A percentile compares a stretch with the other conserved stretches of the same genome.
Evolutionary conservation across 2,888 invertebrate species (phyloP).

Genomic region (Drosophila kambysellisi): DNA sequence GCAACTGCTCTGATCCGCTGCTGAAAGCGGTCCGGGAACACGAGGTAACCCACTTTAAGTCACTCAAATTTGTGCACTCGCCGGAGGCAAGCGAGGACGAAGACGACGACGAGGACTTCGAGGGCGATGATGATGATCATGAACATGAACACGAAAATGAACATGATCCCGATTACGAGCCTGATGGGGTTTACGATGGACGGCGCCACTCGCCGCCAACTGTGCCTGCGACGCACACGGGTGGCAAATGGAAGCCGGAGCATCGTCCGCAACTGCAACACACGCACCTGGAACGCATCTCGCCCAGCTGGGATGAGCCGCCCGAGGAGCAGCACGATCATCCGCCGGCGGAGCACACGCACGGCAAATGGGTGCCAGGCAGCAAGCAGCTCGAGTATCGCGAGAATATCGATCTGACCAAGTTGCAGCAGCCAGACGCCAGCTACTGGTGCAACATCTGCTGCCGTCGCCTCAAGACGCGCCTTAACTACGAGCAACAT

Average conservation of each 20-base stretch:
- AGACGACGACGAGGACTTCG: conserved; percentile 86
- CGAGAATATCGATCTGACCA: conserved; percentile 84
- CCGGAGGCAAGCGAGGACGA: conserved; percentile 83
- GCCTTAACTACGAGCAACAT: conserved; percentile 91
- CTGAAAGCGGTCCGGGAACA: conserved; percentile 89
- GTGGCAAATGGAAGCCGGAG: conserved; percentile 91
- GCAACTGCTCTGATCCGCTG: conserved; percentile 84
- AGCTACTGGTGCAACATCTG: conserved; percentile 93
- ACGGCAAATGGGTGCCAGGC: conserved; percentile 92
- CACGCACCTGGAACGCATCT: conserved; percentile 76
- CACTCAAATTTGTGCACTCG: conserved; percentile 78
- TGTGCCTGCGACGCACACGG: conserved; percentile 87
- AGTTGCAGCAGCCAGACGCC: conserved; percentile 50
- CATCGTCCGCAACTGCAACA: conserved; percentile 82
- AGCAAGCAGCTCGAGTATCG: conserved; percentile 86
- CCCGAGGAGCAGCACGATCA: conserved; percentile 84
- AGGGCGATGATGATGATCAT: conserved; percentile 67
- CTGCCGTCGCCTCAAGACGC: conserved; percentile 90
- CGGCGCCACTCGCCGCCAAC: conserved; percentile 79
- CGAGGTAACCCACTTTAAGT: conserved; percentile 83
- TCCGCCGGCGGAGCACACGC: conserved; percentile 90
- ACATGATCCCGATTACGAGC: conserved; percentile 17
- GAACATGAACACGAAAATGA: conserved; percentile 55
- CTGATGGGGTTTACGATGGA: conserved; percentile 56
- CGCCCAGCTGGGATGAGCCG: conserved; percentile 87